Percentiles rank a stretch among this genome's conserved stretches.
Conservation (phyloP, 2,113 vertebrate species). For the Loxodonta africana region DNA sequence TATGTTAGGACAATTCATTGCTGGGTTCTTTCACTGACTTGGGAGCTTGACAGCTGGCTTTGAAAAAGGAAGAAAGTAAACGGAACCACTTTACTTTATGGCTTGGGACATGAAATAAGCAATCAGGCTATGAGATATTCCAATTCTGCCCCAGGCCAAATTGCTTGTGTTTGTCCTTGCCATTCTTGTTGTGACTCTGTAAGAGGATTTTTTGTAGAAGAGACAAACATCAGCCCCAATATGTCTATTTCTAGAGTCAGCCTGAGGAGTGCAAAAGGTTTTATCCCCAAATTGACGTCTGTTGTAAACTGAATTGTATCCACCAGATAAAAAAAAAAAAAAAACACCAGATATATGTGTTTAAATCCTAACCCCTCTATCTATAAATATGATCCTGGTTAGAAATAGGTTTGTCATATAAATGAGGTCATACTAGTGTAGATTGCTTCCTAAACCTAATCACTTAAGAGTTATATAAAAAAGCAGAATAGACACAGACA, state of each 20-base stretch:
- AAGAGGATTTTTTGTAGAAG: background rate
- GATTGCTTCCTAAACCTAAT: no score
- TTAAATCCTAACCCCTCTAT: no score
- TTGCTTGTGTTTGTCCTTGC: background rate
- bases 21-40: no score
- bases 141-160: no score
- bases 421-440: no score
- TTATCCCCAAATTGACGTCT: background rate
- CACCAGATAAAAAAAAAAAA: no score
- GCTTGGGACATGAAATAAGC: background rate
- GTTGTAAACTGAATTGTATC: no score
- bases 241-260: background rate
- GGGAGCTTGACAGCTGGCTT: background rate
- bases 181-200: background rate
- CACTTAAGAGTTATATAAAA: no score
- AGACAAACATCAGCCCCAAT: background rate
- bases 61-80: background rate
- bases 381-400: no score
- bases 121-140: background rate
- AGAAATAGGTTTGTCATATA: no score
- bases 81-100: fast-evolving
- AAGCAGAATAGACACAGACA: no score
- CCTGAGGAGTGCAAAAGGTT: background rate
- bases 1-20: background rate
- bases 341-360: no score